Evolutionary conservation across 2,113 vertebrate species (phyloP).

Genomic region (Lagenorhynchus albirostris): DNA sequence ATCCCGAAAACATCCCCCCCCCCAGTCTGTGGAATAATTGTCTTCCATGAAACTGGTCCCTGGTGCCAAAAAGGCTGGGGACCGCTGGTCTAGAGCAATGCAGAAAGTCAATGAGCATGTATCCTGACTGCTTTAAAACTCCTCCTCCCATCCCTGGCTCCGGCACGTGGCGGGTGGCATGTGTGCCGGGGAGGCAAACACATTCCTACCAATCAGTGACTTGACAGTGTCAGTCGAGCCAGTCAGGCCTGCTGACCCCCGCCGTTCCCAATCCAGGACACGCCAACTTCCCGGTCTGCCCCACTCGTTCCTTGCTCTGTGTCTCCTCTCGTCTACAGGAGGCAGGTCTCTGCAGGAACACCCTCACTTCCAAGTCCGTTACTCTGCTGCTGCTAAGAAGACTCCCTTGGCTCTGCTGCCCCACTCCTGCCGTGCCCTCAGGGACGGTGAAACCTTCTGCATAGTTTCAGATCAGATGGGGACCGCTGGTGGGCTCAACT

Average conservation of each 20-base stretch:
- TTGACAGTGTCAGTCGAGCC: neutral
- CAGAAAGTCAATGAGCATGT: neutral
- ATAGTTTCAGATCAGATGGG: neutral
- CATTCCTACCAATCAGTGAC: accelerated
- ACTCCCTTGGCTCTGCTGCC: neutral
- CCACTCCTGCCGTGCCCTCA: neutral
- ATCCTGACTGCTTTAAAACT: neutral
- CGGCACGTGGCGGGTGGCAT: accelerated
- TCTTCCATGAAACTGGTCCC: no score
- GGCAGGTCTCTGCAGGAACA: neutral
- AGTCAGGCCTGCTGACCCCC: no score
- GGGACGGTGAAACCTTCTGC: neutral
- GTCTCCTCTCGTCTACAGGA: accelerated
- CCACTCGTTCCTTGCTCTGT: neutral
- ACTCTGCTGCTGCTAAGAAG: neutral
- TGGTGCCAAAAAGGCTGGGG: no score
- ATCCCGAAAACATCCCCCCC: no score
- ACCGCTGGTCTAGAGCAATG: neutral
- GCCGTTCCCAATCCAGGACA: accelerated
- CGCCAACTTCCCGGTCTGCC: accelerated
- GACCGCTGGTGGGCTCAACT: neutral
- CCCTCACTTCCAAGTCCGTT: neutral
- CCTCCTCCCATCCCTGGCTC: neutral
- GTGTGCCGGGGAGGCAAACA: neutral
- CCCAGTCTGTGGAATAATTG: no score